phyloP scores from a whole-genome alignment of 2,888 invertebrate genomes.

The Lasioglossum morio region DNA sequence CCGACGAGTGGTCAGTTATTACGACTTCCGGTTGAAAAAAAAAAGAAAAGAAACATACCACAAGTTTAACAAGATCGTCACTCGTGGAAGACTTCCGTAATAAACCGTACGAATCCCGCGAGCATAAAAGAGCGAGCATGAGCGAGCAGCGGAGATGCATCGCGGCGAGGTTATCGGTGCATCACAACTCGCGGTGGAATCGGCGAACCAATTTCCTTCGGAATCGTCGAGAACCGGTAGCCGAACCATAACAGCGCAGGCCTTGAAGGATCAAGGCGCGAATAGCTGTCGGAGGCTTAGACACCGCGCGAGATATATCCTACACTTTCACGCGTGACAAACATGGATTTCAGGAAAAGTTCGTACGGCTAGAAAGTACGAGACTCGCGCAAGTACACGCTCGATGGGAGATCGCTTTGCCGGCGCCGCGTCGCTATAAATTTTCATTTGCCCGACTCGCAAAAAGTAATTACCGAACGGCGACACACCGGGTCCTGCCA shows the following conservation, averaged over 20 bases:
- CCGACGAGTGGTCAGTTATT: neutral
- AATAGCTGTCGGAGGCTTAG: neutral
- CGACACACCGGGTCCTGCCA: conserved; percentile 22
- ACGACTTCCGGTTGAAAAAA: neutral
- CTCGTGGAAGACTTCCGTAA: neutral
- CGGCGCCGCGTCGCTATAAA: conserved; percentile 30
- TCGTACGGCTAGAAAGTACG: conserved; percentile 41
- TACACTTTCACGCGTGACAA: conserved; percentile 48
- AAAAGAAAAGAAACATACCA: neutral
- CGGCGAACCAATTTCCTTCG: neutral
- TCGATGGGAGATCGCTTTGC: conserved; percentile 12
- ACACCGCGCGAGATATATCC: neutral
- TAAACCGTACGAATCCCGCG: neutral
- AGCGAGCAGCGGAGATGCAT: neutral
- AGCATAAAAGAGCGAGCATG: neutral
- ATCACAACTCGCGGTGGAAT: neutral
- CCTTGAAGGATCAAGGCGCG: neutral
- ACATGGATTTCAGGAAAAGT: conserved; percentile 45
- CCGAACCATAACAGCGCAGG: neutral
- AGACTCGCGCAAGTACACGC: neutral
- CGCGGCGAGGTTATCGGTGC: neutral
- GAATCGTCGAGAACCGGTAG: neutral
- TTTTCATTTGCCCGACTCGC: conserved; percentile 30
- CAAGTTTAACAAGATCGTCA: neutral
- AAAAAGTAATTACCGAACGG: conserved; percentile 35